Conservation (phyloP, 2,797 vertebrate genomes). For the Neosalanx taihuensis region DNA sequence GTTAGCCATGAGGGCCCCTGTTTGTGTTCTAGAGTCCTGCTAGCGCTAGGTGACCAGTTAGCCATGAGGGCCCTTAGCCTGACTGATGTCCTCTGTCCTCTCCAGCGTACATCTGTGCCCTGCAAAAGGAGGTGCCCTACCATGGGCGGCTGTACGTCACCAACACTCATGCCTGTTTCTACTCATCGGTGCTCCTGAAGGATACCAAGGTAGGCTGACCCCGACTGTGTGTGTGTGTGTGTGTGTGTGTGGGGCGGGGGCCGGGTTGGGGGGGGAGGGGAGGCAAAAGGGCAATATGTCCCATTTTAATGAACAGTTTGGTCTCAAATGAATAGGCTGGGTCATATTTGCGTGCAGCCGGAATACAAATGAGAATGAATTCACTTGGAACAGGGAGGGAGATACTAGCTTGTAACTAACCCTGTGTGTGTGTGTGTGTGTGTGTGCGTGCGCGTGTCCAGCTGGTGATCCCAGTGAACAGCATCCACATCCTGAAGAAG, state of each 20-base stretch:
- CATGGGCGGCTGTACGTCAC: constrained; percentile 83
- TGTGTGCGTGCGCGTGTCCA: constrained; percentile 56
- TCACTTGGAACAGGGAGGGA: too few relatives aligned
- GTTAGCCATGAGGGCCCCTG: too few relatives aligned
- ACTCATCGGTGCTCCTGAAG: constrained; percentile 81
- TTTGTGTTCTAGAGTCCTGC: too few relatives aligned
- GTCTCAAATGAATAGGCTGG: too few relatives aligned
- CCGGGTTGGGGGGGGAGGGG: too few relatives aligned
- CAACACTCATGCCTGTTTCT: constrained; percentile 77
- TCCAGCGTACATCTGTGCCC: constrained; percentile 83
- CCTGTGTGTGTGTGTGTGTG: background rate
- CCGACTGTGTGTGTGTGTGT: background rate
- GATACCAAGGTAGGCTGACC: constrained; percentile 76
- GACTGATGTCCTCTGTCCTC: constrained; percentile 10
- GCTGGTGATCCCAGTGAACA: constrained; percentile 74
- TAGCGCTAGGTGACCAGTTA: too few relatives aligned
- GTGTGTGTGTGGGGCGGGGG: background rate
- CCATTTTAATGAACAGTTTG: too few relatives aligned
- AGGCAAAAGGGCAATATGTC: too few relatives aligned
- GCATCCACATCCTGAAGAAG: constrained; percentile 79
- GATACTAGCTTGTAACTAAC: constrained; percentile 26
- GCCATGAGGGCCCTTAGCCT: background rate
- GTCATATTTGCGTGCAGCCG: too few relatives aligned
- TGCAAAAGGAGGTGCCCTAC: constrained; percentile 85
- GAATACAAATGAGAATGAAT: too few relatives aligned